Percentiles rank a stretch among this genome's conserved stretches.
phyloP scores from a whole-genome alignment of 2,888 invertebrate genomes.

The Macrosoma leucophasiata region DNA sequence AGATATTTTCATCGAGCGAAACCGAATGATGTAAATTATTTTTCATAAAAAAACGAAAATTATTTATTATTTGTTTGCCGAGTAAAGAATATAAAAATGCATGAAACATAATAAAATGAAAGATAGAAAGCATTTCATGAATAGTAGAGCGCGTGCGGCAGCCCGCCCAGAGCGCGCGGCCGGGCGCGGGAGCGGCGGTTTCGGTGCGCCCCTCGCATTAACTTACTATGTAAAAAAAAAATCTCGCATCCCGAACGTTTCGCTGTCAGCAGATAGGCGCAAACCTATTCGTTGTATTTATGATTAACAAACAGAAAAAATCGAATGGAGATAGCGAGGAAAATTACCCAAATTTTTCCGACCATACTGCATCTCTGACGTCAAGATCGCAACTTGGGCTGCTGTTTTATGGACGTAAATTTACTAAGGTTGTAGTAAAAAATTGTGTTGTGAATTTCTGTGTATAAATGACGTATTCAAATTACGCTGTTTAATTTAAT shows the following conservation, averaged over 20 bases:
- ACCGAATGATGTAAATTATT: too few relatives aligned
- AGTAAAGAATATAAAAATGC: not conserved
- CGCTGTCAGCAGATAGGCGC: slow-evolving; percentile 50
- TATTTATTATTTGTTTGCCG: not conserved
- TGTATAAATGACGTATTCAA: too few relatives aligned
- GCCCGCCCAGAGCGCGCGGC: slow-evolving; percentile 46
- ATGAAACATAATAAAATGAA: slow-evolving; percentile 1
- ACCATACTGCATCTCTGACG: slow-evolving; percentile 40
- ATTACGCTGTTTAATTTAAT: too few relatives aligned
- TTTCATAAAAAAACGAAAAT: too few relatives aligned
- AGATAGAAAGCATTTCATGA: not conserved
- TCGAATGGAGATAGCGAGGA: slow-evolving; percentile 37
- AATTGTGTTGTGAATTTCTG: too few relatives aligned
- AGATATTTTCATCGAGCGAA: too few relatives aligned
- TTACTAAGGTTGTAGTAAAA: too few relatives aligned
- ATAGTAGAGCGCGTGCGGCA: slow-evolving; percentile 23
- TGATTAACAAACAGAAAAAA: slow-evolving; percentile 34
- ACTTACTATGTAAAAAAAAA: slow-evolving; percentile 43
- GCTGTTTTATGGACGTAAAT: slow-evolving; percentile 14
- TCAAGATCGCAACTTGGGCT: slow-evolving; percentile 32
- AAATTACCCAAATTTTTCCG: slow-evolving; percentile 68
- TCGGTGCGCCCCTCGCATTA: slow-evolving; percentile 46
- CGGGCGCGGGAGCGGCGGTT: slow-evolving; percentile 44
- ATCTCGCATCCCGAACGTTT: slow-evolving; percentile 40
- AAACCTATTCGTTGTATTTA: slow-evolving; percentile 39